Evolutionary conservation across 2,113 vertebrate species (phyloP).

Genomic region (Aix galericulata): DNA sequence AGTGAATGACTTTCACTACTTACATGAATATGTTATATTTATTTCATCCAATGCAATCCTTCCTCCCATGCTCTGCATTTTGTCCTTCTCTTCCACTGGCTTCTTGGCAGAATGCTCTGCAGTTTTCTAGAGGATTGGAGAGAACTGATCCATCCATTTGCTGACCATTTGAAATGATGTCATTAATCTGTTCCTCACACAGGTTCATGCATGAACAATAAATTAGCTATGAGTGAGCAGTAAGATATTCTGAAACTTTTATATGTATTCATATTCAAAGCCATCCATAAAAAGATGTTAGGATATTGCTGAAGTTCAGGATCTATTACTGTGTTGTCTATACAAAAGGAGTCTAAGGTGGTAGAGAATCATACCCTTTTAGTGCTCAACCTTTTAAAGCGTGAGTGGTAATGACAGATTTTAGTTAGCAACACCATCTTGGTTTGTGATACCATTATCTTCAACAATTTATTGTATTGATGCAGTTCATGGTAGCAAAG

Average conservation of each 20-base stretch:
- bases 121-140: neutral
- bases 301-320: neutral
- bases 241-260: neutral
- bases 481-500: neutral
- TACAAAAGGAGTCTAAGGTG: neutral
- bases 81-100: neutral
- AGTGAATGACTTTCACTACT: neutral
- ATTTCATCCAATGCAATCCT: neutral
- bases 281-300: neutral
- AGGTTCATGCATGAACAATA: neutral
- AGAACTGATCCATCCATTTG: conserved; percentile 23
- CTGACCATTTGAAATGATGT: neutral
- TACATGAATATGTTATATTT: neutral
- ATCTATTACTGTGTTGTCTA: neutral
- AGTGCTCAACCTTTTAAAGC: neutral
- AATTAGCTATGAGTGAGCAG: conserved; percentile 22
- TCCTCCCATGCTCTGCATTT: neutral
- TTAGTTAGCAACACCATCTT: conserved; percentile 6
- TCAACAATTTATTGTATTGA: neutral
- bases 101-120: neutral
- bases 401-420: neutral
- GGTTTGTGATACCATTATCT: neutral
- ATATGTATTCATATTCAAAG: conserved; percentile 7
- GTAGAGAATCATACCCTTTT: neutral
- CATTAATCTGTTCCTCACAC: neutral